Conservation (phyloP, 2,888 invertebrate species). For the Marronus borbonicus region DNA sequence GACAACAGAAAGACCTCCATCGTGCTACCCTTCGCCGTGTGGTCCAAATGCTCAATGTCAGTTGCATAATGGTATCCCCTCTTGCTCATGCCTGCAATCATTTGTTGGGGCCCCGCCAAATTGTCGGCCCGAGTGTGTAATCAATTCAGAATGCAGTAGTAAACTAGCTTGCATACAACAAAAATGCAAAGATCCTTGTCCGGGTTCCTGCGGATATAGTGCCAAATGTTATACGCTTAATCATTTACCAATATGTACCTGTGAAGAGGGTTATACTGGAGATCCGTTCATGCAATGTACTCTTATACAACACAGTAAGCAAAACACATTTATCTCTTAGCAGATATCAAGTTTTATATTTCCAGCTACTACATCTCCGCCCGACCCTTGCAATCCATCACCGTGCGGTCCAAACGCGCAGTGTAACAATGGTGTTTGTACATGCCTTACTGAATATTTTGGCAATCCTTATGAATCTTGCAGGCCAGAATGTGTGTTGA, state of each 20-base stretch:
- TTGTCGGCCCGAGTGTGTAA: conserved; percentile 85
- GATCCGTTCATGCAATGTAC: conserved; percentile 85
- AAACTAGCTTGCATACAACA: conserved; percentile 84
- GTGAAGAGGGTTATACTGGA: conserved; percentile 83
- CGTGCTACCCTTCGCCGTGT: conserved; percentile 87
- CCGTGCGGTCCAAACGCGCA: conserved; percentile 85
- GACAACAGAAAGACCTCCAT: conserved; percentile 79
- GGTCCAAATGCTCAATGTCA: conserved; percentile 89
- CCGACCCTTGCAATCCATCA: conserved; percentile 79
- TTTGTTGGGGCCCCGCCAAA: conserved; percentile 85
- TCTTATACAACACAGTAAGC: conserved; percentile 70
- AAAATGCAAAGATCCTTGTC: conserved; percentile 87
- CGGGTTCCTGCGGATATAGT: conserved; percentile 86
- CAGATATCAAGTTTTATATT: not conserved
- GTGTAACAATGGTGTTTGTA: conserved; percentile 77
- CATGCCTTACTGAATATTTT: conserved; percentile 76
- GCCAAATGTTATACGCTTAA: conserved; percentile 85
- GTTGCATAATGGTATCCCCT: conserved; percentile 80
- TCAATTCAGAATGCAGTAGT: conserved; percentile 86
- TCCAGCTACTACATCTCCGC: conserved; percentile 58
- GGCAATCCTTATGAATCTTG: conserved; percentile 81
- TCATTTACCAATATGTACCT: conserved; percentile 87
- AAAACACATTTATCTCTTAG: not conserved
- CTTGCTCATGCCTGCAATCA: conserved; percentile 85
- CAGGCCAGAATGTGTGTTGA: conserved; percentile 81